Base-by-base conservation (phyloP, 2,113 vertebrate genomes). In the Clinocottus analis region DNA sequence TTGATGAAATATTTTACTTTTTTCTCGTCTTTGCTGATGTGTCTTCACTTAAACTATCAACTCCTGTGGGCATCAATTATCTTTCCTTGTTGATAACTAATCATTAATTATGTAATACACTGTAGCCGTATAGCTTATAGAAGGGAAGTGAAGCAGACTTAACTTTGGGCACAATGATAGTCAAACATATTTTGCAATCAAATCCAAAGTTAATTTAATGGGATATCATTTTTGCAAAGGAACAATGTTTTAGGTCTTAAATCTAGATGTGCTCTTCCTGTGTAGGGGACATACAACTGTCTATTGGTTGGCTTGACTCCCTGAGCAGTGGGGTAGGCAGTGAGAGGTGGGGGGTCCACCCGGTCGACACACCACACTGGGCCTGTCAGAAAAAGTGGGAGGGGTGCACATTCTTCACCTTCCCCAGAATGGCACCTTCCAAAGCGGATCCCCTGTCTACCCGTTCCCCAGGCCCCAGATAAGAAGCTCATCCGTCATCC, bases 401-500 rank as follows among this genome's bases (percentile, higher is more conserved):
- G 75, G 80, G 77, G 61, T 73, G 79, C 65, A 81, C 77, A 85
- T 91, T 69, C 81, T 86, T 91, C 85, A 91, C 84, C 79, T 89
- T 79, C 67, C 55, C 51, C 60, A 66, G 80, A 90, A 80, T 90
- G 87, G 79, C 88, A 91, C 86, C 92, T 90, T 91, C 84, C 81
- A 85, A 85, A 90, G 93, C 83, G 35, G 77, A 87, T 89, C 83
- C 87, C 90, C 87, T 85, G 82, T 90, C 90, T 90, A 84, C 87
- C 78, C 89, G 5, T 70, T 90, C 88, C 91, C 88, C 86, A 80
- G 90, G 89, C 90, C 85, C 90, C 87, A 94, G 93, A 94, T 94
- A 95, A 93, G 93, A 91, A 92, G 90, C 90, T 92, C 61, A 97
- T 97, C 95, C 93, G 96, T 99, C 97, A 97, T 79, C 85, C 89